phyloP scores from a whole-genome alignment of 2,113 vertebrate genomes.

The Thalassoma bifasciatum region DNA sequence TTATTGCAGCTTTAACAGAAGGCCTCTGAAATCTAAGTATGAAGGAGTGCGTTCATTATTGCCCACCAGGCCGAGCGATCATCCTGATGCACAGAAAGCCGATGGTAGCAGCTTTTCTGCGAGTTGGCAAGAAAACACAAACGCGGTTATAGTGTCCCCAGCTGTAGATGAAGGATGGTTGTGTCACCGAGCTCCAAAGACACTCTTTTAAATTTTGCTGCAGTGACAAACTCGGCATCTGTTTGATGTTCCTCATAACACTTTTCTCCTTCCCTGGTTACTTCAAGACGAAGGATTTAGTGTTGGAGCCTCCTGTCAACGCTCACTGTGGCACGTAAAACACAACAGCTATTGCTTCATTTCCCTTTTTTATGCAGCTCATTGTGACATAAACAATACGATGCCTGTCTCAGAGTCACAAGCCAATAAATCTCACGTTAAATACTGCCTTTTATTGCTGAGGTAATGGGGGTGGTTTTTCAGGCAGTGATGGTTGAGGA shows the following conservation, averaged over 20 bases:
- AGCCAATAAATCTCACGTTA: constrained; percentile 26
- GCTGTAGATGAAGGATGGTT: constrained; percentile 72
- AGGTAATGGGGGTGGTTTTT: constrained; percentile 5
- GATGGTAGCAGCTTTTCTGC: constrained; percentile 55
- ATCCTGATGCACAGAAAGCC: constrained; percentile 35
- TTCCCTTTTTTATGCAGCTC: constrained; percentile 51
- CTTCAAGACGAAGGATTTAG: constrained; percentile 45
- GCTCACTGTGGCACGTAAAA: constrained; percentile 25
- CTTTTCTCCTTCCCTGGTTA: constrained; percentile 9
- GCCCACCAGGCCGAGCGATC: constrained; percentile 28
- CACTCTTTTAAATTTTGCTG: constrained; percentile 65
- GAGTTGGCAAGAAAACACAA: constrained; percentile 61
- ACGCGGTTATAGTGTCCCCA: constrained; percentile 67
- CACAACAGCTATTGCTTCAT: constrained; percentile 43
- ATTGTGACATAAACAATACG: constrained; percentile 23
- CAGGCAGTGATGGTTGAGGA: background rate
- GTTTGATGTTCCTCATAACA: constrained; percentile 60
- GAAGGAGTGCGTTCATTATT: constrained; percentile 15
- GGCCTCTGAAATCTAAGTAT: background rate
- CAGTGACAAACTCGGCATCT: constrained; percentile 77
- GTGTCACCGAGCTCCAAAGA: constrained; percentile 65
- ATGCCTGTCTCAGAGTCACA: constrained; percentile 12
- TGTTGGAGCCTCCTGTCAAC: constrained; percentile 45
- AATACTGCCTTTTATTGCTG: constrained; percentile 4
- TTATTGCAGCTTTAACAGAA: constrained; percentile 3